These are phyloP conservation scores for Tragelaphus imberbis DNA, from an alignment of 2,113 vertebrate genomes.

Conservation along the genomic window DNA sequence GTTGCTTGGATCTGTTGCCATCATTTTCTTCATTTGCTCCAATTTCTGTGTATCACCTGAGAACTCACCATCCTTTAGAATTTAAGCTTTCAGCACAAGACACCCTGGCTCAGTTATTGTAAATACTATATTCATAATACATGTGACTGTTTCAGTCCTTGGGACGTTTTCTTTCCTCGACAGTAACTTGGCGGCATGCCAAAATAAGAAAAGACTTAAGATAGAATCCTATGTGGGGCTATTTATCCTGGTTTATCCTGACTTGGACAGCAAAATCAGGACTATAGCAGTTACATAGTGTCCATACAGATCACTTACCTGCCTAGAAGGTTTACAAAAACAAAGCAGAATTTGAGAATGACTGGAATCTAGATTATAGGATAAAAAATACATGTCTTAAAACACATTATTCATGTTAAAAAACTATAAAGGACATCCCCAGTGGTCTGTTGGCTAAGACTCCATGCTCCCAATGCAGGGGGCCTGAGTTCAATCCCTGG, in stretches of 20 bases:
- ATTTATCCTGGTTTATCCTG: not conserved
- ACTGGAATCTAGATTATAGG: not conserved
- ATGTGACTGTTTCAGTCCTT: not conserved
- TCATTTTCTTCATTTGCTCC: not conserved
- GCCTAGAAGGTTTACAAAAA: not conserved
- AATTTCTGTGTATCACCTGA: not conserved
- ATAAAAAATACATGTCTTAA: not conserved
- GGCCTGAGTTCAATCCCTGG: not conserved
- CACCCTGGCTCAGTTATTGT: not conserved
- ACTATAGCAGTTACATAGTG: not conserved
- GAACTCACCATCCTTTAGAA: not conserved
- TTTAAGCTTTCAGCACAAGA: not conserved
- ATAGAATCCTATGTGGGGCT: not conserved
- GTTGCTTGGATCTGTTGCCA: not conserved
- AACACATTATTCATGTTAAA: not conserved
- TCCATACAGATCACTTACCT: not conserved
- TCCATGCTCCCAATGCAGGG: not conserved
- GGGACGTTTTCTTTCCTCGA: not conserved
- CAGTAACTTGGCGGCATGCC: not conserved
- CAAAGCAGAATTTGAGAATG: not conserved
- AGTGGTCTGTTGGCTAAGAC: accelerated
- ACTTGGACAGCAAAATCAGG: not conserved
- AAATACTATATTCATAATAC: not conserved
- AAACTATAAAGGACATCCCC: not conserved
- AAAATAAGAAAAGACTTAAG: not conserved